Evolutionary conservation across 35 echinoderm and acorn worm genomes (phyloP).

Genomic region (Ophioderma brevispina): DNA sequence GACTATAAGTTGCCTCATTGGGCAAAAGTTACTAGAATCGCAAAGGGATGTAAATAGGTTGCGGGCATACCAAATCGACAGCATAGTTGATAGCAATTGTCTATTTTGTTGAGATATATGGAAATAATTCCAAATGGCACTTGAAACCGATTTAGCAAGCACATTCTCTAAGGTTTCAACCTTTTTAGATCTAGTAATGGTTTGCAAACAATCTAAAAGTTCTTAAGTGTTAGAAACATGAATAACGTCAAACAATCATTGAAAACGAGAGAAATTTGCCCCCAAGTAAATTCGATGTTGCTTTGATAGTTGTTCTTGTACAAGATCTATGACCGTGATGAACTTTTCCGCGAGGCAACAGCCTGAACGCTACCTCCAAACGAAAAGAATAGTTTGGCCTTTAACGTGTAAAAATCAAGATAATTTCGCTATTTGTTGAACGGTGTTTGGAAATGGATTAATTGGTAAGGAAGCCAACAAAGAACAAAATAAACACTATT

Average conservation of each 20-base stretch:
- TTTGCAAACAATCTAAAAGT: background rate
- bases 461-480: background rate
- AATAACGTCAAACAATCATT: background rate
- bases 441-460: background rate
- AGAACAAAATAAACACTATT: background rate
- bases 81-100: background rate
- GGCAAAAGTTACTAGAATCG: background rate
- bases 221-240: background rate
- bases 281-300: too few species aligned
- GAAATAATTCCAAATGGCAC: background rate
- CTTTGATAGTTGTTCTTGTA: too few species aligned
- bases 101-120: background rate
- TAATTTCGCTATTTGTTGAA: background rate
- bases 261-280: too few species aligned
- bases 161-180: background rate
- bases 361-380: too few species aligned
- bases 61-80: background rate
- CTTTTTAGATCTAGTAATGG: background rate
- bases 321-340: too few species aligned
- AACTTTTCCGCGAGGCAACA: too few species aligned
- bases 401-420: too few species aligned
- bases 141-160: background rate
- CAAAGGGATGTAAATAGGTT: background rate
- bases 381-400: too few species aligned
- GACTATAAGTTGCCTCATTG: background rate